These are phyloP conservation scores for Himalopsyche phryganea DNA, from an alignment of 1,140 invertebrate species.

Conservation along the genomic window DNA sequence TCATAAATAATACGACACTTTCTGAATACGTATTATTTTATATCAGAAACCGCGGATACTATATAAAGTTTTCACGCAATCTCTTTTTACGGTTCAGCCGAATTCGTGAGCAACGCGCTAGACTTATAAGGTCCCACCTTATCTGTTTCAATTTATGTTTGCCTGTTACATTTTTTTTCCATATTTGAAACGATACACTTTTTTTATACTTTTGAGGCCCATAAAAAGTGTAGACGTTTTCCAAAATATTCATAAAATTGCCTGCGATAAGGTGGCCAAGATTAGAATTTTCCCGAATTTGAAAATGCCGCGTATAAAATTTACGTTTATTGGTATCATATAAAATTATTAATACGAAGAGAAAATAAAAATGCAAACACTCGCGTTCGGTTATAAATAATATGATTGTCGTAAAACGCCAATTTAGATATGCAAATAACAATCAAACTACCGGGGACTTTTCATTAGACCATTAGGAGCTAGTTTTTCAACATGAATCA, in stretches of 20 bases:
- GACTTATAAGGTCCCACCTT: slow-evolving; percentile 7
- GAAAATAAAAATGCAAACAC: too few relatives aligned
- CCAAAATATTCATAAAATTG: slow-evolving; percentile 22
- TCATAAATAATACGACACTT: slow-evolving; percentile 27
- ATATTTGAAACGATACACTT: slow-evolving; percentile 4
- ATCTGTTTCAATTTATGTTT: slow-evolving; percentile 20
- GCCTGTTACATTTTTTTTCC: slow-evolving; percentile 11
- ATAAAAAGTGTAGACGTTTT: slow-evolving; percentile 19
- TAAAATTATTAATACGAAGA: too few relatives aligned
- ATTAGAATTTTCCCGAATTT: slow-evolving; percentile 1
- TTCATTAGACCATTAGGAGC: too few relatives aligned
- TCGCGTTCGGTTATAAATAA: too few relatives aligned
- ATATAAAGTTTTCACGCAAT: slow-evolving; percentile 18
- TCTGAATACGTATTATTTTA: slow-evolving; percentile 16
- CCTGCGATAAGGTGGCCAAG: slow-evolving; percentile 15
- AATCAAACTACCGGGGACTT: too few relatives aligned
- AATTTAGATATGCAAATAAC: too few relatives aligned
- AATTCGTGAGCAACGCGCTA: background rate
- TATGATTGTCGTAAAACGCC: too few relatives aligned
- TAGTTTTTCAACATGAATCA: too few relatives aligned
- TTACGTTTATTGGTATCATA: too few relatives aligned
- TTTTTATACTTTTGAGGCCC: slow-evolving; percentile 8
- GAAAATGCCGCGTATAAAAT: too few relatives aligned
- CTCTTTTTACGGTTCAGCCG: slow-evolving; percentile 5
- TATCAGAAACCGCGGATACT: slow-evolving; percentile 8